Conservation (phyloP, 2,113 vertebrate genomes). For the Corynorhinus townsendii region DNA sequence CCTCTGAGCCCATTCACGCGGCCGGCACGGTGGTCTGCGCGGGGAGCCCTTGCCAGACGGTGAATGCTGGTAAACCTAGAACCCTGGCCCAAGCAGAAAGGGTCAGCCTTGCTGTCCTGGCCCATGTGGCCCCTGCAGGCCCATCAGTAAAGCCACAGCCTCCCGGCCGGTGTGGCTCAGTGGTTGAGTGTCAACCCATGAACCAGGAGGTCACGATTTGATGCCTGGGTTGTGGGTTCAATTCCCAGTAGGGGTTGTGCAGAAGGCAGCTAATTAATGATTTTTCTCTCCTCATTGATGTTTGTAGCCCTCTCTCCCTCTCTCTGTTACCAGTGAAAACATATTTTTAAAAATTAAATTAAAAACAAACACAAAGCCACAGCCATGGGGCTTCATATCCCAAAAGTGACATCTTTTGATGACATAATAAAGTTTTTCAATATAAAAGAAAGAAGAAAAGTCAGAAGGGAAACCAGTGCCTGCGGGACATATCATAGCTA, state of each 20-base stretch:
- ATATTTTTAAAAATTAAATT: no score
- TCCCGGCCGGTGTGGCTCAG: no score
- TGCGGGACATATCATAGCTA: not conserved
- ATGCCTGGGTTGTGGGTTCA: no score
- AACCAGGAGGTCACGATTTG: no score
- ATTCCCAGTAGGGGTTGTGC: no score
- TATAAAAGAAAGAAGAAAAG: not conserved
- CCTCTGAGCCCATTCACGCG: not conserved
- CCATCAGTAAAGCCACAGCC: not conserved
- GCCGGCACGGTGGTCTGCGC: not conserved
- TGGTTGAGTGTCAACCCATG: no score
- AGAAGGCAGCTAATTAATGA: no score
- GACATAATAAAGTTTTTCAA: not conserved
- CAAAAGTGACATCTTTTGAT: not conserved
- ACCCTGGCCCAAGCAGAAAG: not conserved
- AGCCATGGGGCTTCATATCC: not conserved
- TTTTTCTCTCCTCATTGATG: no score
- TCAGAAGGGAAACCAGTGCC: not conserved
- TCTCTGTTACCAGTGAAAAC: no score
- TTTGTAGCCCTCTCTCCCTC: no score
- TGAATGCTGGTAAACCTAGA: no score
- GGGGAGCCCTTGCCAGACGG: not conserved
- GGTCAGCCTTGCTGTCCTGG: not conserved
- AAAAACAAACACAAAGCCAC: no score
- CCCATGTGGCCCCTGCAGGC: rapidly evolving